Base-by-base conservation (phyloP, 2,113 vertebrate species). In the Pseudorectes ferrugineus region DNA sequence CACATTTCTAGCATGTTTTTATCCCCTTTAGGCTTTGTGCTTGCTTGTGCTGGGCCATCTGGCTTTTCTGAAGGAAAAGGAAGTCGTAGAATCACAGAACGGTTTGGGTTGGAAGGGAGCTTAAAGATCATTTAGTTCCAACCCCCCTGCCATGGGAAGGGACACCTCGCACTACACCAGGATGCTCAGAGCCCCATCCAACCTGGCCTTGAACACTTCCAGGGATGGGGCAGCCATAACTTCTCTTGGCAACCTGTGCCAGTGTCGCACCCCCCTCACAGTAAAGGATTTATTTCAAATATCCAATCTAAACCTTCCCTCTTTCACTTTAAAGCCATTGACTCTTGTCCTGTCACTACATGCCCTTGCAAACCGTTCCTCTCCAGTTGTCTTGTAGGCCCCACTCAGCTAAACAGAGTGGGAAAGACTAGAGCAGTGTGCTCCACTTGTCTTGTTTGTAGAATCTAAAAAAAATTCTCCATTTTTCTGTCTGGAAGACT, bases 101-200 rank as follows among this genome's bases (percentile, higher is more conserved):
- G 11, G 3, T 59, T 73, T 24, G 9, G 10, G 8, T 36, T 42
- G 26, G 46, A 85, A 67, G 5, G 12, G 6, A 42, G 6, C 7
- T 54, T 42, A 36, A 33, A 48, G 22, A 42, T 28, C 5, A 6
- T 24, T 4, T 24, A 3, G 1, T 40, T 46, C 12, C 22, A 59
- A 16, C 0, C 0, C 4, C 9, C 2, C 22, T 42, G 10, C 14
- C 11, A 9, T 18, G 38, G 15, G 7, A 16, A 43, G 23, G 7
- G 19, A 20, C 11, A 40, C 35, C 31, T 85, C 0, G 0, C 26
- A 24, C 22, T 36, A 12, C 2, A 61, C 4, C 52, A 28, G 20
- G 8, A 4, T 35, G 11, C 21, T 52, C 18, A 67, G 13, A 35
- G 22, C 1, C 35, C 19, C 18, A 33, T 21, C 21, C 22, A 54